Evolutionary conservation across 2,113 vertebrate genomes (phyloP).

Genomic region (Gobiocypris rarus): DNA sequence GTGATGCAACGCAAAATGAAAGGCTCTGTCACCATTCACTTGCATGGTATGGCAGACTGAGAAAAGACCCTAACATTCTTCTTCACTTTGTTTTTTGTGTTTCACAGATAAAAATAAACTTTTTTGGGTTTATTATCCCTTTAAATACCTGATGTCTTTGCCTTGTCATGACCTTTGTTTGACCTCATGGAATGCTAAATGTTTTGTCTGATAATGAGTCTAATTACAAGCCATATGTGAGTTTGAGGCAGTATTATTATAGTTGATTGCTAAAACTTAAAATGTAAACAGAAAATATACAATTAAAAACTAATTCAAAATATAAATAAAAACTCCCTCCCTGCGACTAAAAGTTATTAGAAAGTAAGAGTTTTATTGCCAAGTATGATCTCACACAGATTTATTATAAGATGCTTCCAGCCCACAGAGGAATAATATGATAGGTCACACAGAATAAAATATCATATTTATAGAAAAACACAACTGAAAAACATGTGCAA

Average conservation of each 20-base stretch:
- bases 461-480: neutral
- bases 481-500: neutral
- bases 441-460: too few species aligned
- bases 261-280: neutral
- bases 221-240: neutral
- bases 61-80: neutral
- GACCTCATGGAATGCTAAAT: neutral
- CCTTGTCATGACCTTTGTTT: neutral
- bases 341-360: neutral
- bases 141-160: neutral
- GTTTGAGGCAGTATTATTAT: neutral
- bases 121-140: neutral
- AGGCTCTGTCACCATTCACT: neutral
- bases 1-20: neutral
- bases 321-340: neutral
- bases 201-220: neutral
- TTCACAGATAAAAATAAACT: too few species aligned
- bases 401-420: neutral
- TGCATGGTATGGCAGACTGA: neutral
- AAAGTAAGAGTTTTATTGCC: neutral
- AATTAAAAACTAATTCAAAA: neutral
- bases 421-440: neutral
- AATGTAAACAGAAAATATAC: neutral
- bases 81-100: neutral
- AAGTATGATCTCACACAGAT: neutral